A percentile compares a stretch with the other conserved stretches of the same genome.
Evolutionary conservation across 2,888 invertebrate species (phyloP).

Genomic region (Sinodicranocentrus sp.): DNA sequence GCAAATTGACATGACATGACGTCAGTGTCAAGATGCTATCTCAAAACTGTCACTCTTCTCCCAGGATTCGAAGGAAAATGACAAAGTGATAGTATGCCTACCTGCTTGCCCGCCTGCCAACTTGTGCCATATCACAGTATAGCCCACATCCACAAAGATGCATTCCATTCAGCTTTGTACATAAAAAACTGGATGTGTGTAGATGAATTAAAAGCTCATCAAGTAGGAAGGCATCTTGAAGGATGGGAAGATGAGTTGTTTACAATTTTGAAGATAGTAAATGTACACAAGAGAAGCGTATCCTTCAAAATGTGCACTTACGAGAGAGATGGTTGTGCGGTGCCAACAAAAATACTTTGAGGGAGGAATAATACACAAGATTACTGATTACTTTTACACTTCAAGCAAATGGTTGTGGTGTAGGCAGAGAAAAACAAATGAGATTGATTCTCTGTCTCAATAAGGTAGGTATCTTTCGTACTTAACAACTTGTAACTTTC

Average conservation of each 20-base stretch:
- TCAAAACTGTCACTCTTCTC: slow-evolving; percentile 53
- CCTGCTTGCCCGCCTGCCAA: slow-evolving; percentile 28
- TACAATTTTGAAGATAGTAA: not conserved
- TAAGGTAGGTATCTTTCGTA: no score
- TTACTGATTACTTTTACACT: slow-evolving; percentile 5
- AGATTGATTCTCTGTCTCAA: slow-evolving; percentile 1
- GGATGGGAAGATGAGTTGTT: not conserved
- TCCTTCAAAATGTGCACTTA: not conserved
- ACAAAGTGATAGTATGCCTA: slow-evolving; percentile 48
- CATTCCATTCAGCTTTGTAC: slow-evolving; percentile 1
- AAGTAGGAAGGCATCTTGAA: not conserved
- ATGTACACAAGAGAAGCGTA: not conserved
- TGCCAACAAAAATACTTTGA: slow-evolving; percentile 6
- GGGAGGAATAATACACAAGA: not conserved
- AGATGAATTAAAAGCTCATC: slow-evolving; percentile 27
- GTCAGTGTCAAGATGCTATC: slow-evolving; percentile 68
- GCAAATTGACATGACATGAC: slow-evolving; percentile 68
- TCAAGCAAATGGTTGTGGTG: slow-evolving; percentile 7
- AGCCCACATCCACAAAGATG: not conserved
- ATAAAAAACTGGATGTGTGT: not conserved
- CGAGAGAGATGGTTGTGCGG: not conserved
- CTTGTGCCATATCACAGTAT: slow-evolving; percentile 35
- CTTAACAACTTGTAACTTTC: no score
- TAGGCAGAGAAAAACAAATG: not conserved
- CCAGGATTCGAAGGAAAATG: slow-evolving; percentile 59